Base-by-base conservation (phyloP, 64 coral and sea anemone genomes). In the Pachyseris speciosa region DNA sequence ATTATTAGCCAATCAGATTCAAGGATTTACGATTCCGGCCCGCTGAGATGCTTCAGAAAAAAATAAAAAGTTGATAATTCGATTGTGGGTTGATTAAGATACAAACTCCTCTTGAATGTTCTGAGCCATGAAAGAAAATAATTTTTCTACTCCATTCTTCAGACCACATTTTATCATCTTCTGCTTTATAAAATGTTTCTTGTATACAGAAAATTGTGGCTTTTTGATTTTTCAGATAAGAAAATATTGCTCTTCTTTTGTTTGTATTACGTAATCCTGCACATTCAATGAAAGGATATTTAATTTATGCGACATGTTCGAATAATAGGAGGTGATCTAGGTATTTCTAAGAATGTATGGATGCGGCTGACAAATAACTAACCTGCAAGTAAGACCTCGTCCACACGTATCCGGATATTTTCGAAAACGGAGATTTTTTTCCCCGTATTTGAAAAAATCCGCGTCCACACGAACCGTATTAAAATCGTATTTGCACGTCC, bases 21-120 rank as follows among this genome's bases (percentile, higher is more conserved):
- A n/a, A n/a, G n/a, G n/a, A n/a, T n/a, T n/a, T n/a, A n/a, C n/a
- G n/a, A n/a, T n/a, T n/a, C n/a, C n/a, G n/a, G n/a, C n/a, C n/a
- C n/a, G n/a, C n/a, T n/a, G n/a, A n/a, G n/a, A n/a, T n/a, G n/a
- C n/a, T n/a, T n/a, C n/a, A n/a, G n/a, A n/a, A n/a, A n/a, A n/a
- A n/a, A 60, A 30, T 47, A 13, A 40, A 67, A 28, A 48, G 12
- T 44, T 85, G 40, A 67, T 44, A 85, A 10, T 27, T 48, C 5
- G 39, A 64, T 28, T 67, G 17, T 15, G 64, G 40, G 26, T 68
- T 85, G 16, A 67, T 26, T 8, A 85, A 39, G 0, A 48, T 68
- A 1, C 27, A 22, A 39, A 67, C 59, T 45, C 81, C 64, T 32
- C 69, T 85, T 44, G 83, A 86, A 49, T 86, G 42, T 36, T 86